phyloP scores from a whole-genome alignment of 1,140 invertebrate species.

The Drosophila pseudoobscura region DNA sequence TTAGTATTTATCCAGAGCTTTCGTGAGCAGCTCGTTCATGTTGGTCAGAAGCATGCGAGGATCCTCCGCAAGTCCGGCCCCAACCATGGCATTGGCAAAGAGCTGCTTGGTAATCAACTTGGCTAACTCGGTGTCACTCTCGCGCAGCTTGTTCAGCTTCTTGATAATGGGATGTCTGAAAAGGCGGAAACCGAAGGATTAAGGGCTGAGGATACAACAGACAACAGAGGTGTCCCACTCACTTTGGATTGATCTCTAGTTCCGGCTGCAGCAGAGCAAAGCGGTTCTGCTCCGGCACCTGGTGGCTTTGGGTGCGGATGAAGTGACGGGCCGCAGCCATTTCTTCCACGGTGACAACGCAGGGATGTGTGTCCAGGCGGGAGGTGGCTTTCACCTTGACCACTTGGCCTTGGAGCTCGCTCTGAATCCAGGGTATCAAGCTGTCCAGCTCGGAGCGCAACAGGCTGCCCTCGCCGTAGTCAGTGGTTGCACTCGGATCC shows the following conservation, averaged over 20 bases:
- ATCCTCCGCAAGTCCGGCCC: conserved; percentile 97
- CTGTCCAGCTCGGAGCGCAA: conserved; percentile 89
- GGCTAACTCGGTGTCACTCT: conserved; percentile 91
- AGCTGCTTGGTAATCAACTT: conserved; percentile 94
- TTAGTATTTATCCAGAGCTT: conserved; percentile 92
- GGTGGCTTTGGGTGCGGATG: conserved; percentile 93
- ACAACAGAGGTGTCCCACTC: conserved; percentile 53
- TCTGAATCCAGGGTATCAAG: conserved; percentile 91
- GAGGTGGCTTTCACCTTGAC: conserved; percentile 91
- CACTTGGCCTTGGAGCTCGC: conserved; percentile 90
- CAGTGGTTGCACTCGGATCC: conserved; percentile 85
- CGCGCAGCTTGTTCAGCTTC: conserved; percentile 91
- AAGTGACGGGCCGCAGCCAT: conserved; percentile 98
- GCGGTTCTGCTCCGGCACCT: conserved; percentile 92
- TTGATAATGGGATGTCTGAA: conserved; percentile 94
- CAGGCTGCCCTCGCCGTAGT: conserved; percentile 87
- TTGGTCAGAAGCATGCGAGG: conserved; percentile 91
- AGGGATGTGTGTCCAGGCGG: conserved; percentile 94
- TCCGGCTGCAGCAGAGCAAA: conserved; percentile 94
- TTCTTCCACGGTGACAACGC: conserved; percentile 96
- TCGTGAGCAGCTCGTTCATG: conserved; percentile 93
- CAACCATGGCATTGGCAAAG: conserved; percentile 97
- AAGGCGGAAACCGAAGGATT: background rate
- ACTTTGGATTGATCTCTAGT: conserved; percentile 96
- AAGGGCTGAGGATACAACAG: background rate